These are phyloP conservation scores for pig (Sus scrofa) DNA, from an alignment of 2,113 vertebrate species.

Conservation along the genomic window T2T-Sscrofa CM000818.6:130246001-130246500, in stretches of 20 bases:
- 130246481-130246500: constrained; percentile 65
- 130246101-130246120: constrained; percentile 84
- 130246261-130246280: constrained; percentile 77
- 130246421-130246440: constrained; percentile 81
- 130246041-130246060: constrained; percentile 76
- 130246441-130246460: constrained; percentile 67
- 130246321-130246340: constrained; percentile 78
- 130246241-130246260: constrained; percentile 75
- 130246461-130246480: neutral
- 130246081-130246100: constrained; percentile 85
- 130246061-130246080: constrained; percentile 77
- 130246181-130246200: constrained; percentile 76
- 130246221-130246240: constrained; percentile 76
- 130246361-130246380: constrained; percentile 82
- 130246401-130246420: constrained; percentile 71
- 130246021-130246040: constrained; percentile 78
- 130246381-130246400: constrained; percentile 79
- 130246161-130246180: constrained; percentile 85
- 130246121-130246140: constrained; percentile 86
- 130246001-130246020: constrained; percentile 79
- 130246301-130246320: constrained; percentile 65
- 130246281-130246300: constrained; percentile 83
- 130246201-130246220: constrained; percentile 79
- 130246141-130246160: constrained; percentile 89
- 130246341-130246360: constrained; percentile 81